phyloP scores from a whole-genome alignment of 2,888 invertebrate species.

The Therioaphis trifolii region DNA sequence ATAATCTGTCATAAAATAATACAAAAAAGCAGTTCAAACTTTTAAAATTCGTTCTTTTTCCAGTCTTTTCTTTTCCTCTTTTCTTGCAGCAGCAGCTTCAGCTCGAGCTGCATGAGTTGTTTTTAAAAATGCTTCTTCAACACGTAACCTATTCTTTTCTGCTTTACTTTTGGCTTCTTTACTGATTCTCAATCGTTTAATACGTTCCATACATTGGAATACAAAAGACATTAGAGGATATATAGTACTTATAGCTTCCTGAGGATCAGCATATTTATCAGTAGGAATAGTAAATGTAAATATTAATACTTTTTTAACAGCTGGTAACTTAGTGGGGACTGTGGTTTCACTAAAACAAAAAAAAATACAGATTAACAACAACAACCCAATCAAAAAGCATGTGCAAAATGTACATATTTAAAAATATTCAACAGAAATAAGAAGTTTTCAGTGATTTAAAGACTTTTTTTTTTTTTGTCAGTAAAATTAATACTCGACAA shows the following conservation, averaged over 20 bases:
- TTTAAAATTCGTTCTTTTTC: slow-evolving; percentile 94
- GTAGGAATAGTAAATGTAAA: slow-evolving; percentile 71
- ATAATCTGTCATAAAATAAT: not conserved
- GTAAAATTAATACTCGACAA: too few relatives aligned
- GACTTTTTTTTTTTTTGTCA: too few relatives aligned
- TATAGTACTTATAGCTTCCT: slow-evolving; percentile 79
- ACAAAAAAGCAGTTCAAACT: slow-evolving; percentile 67
- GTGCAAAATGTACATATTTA: too few relatives aligned
- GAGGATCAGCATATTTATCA: slow-evolving; percentile 73
- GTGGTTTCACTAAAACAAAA: slow-evolving; percentile 72
- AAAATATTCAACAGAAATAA: not conserved
- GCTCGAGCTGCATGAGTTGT: slow-evolving; percentile 96
- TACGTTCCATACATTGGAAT: slow-evolving; percentile 92
- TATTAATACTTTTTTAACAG: slow-evolving; percentile 83
- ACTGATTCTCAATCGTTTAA: slow-evolving; percentile 85
- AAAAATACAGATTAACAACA: too few relatives aligned
- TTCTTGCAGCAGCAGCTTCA: slow-evolving; percentile 92
- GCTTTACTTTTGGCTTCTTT: slow-evolving; percentile 93
- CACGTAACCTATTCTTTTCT: slow-evolving; percentile 92
- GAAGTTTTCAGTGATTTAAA: too few relatives aligned
- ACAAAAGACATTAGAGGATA: slow-evolving; percentile 87
- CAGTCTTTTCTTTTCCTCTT: slow-evolving; percentile 91
- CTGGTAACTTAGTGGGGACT: slow-evolving; percentile 78
- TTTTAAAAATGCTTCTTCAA: slow-evolving; percentile 93
- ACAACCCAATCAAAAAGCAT: too few relatives aligned